phyloP scores from a whole-genome alignment of 2,113 vertebrate genomes.

The Melanostigma gelatinosum region DNA sequence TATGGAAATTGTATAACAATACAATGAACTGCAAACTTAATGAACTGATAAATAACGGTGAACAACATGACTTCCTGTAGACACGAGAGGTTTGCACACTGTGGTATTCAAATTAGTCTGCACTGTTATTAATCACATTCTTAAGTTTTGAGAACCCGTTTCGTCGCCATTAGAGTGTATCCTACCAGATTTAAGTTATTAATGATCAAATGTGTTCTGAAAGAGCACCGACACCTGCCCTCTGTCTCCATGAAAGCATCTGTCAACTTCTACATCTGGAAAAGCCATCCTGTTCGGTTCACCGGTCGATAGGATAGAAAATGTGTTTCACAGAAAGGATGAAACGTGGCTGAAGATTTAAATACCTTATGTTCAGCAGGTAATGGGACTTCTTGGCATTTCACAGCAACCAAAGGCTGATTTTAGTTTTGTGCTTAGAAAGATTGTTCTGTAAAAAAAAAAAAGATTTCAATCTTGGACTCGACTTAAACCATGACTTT shows the following conservation, averaged over 20 bases:
- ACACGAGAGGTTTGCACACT: neutral
- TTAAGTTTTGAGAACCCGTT: neutral
- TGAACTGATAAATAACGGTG: neutral
- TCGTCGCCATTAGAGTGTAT: neutral
- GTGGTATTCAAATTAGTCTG: neutral
- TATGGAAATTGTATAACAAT: neutral
- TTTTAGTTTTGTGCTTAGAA: neutral
- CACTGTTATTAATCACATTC: neutral
- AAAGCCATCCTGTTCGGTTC: constrained; percentile 33
- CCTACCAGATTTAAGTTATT: neutral
- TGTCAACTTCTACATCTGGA: constrained; percentile 45
- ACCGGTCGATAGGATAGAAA: constrained; percentile 22
- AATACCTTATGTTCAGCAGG: constrained; percentile 18
- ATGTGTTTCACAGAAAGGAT: constrained; percentile 42
- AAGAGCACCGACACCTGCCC: neutral
- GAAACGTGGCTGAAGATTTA: constrained; percentile 32
- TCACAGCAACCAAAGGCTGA: neutral
- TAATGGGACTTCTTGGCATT: constrained; percentile 27
- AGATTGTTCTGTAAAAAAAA: neutral
- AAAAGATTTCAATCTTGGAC: neutral
- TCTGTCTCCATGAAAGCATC: neutral
- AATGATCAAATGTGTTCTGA: neutral
- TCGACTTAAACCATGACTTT: neutral
- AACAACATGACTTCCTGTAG: neutral
- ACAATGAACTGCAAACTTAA: neutral